phyloP scores from a whole-genome alignment of 2,888 invertebrate genomes.

The Gordius sp. region DNA sequence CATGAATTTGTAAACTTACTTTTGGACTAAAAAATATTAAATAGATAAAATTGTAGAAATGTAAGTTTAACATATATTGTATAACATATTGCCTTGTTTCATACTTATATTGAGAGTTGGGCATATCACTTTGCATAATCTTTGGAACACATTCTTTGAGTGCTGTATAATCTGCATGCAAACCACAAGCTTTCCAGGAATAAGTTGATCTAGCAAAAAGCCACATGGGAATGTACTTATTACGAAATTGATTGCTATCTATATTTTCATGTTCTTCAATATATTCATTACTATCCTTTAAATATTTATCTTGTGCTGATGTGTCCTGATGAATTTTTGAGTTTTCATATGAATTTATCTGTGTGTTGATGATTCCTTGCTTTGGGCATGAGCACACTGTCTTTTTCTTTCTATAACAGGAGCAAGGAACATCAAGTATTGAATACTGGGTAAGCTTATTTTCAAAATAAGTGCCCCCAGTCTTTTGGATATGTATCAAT shows the following conservation, averaged over 20 bases:
- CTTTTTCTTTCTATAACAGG: neutral
- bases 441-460: constrained; percentile 25
- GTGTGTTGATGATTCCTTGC: neutral
- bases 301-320: neutral
- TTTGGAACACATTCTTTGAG: constrained; percentile 53
- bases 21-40: too few species aligned
- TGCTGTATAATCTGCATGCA: constrained; percentile 74
- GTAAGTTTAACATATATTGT: too few species aligned
- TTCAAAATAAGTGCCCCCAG: constrained; percentile 85
- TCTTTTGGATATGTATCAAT: constrained; percentile 91
- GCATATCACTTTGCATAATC: constrained; percentile 60
- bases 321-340: neutral
- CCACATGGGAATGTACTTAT: neutral
- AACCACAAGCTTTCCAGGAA: constrained; percentile 41
- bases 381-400: neutral
- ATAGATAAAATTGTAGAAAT: too few species aligned
- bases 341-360: neutral
- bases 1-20: neutral
- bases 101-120: too few species aligned
- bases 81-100: too few species aligned
- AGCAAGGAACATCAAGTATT: neutral
- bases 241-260: neutral
- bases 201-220: neutral
- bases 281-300: neutral
- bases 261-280: neutral